Percentiles rank a stretch among this genome's conserved stretches.
phyloP scores from a whole-genome alignment of 2,888 invertebrate species.

The Rhingia rostrata region DNA sequence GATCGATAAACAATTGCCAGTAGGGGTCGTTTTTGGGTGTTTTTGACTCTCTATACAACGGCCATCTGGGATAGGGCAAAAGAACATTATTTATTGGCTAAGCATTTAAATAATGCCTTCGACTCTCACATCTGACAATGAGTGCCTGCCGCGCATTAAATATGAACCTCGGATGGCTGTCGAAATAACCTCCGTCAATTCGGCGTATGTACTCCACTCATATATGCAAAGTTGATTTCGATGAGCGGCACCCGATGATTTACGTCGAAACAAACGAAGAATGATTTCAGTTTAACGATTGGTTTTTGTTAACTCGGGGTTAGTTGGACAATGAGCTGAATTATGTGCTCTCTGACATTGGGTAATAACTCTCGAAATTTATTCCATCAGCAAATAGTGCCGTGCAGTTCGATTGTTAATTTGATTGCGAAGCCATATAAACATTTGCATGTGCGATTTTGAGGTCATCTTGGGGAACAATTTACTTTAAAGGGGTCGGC shows the following conservation, averaged over 20 bases:
- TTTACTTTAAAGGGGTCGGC: not conserved
- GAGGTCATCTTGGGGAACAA: not conserved
- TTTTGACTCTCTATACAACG: conserved; percentile 4
- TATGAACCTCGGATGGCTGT: conserved; percentile 34
- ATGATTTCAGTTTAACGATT: conserved; percentile 57
- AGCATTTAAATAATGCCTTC: conserved; percentile 71
- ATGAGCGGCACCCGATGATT: conserved; percentile 46
- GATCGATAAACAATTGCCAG: conserved; percentile 35
- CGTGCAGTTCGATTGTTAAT: conserved; percentile 10
- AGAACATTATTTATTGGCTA: conserved; percentile 69
- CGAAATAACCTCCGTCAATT: conserved; percentile 50
- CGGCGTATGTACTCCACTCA: not conserved
- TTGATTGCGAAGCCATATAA: conserved; percentile 9
- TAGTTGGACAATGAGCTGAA: conserved; percentile 57
- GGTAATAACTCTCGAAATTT: conserved; percentile 46
- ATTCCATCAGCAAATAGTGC: conserved; percentile 19
- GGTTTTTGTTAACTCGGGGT: conserved; percentile 53
- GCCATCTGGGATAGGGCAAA: not conserved
- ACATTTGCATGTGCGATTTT: not conserved
- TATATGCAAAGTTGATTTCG: conserved; percentile 39
- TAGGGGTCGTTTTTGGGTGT: conserved; percentile 19
- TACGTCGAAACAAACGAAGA: conserved; percentile 50
- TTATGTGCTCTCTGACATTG: conserved; percentile 65
- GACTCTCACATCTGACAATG: conserved; percentile 73
- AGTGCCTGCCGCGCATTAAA: conserved; percentile 60